Base-by-base conservation (phyloP, 2,888 invertebrate genomes). In the Mactromeris polynyma region DNA sequence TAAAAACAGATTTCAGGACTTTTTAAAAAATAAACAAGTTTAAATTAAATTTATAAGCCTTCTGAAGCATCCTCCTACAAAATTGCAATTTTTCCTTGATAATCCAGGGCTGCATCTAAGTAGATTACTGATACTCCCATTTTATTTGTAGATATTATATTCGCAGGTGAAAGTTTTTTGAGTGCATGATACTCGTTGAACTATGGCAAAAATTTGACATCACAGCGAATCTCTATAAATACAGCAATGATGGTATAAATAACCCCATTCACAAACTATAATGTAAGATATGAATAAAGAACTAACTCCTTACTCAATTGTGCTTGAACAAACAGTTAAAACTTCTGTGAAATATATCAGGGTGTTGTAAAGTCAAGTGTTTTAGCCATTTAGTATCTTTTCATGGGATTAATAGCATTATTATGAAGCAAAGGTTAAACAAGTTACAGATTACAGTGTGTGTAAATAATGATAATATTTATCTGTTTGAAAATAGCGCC, bases 391-490 rank as follows among this genome's bases (percentile, higher is more conserved):
- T 26, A 26, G 26, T 64, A 64, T 64, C 58, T 64, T 64, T 26
- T 26, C 6, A 26, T 26, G 26, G 58, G 58, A 64, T 64, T 64
- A 64, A 9, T 26, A 26, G 26, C 26, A n/a, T 64, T 64, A 64
- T 64, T 26, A 64, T 26, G 26, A 9, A 64, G 58, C 26, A 64
- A 64, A 64, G 58, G 58, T 64, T 64, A n/a, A 64, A 64, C 58
- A 19, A 9, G 58, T 26, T 21, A 64, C 58, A 64, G 58, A 64
- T 64, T 26, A 64, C 26, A 9, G 1, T 64, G 2, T 51, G 58
- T 64, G 26, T 64, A 64, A 64, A 64, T 64, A 64, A 64, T 64
- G 58, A 64, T 64, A 64, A 64, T 26, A 64, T 64, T 26, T 9
- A 26, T 26, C 4, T 64, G n/a, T 26, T 64, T 64, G 58, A 7